Conservation (phyloP, 2,797 vertebrate species). For the Syngnathus rostellatus region DNA sequence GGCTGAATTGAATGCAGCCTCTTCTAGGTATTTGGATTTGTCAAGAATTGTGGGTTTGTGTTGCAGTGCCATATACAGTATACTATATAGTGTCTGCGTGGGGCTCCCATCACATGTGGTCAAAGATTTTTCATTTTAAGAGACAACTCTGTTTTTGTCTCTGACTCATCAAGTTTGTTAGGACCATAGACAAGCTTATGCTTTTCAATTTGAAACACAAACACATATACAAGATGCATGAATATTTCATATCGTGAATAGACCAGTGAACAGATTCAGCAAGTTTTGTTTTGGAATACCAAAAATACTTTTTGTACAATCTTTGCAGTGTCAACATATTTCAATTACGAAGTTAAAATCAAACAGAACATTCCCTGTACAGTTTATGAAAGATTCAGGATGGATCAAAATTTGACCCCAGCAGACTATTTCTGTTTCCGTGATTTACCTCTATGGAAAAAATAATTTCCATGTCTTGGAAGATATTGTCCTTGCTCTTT, state of each 20-base stretch:
- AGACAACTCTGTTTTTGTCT: conserved; percentile 23
- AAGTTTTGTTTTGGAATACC: too few relatives aligned
- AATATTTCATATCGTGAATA: not conserved
- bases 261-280: not conserved
- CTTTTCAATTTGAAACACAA: not conserved
- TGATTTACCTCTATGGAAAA: too few relatives aligned
- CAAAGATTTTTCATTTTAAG: not conserved
- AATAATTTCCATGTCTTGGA: too few relatives aligned
- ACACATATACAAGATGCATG: not conserved
- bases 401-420: too few relatives aligned
- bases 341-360: not conserved
- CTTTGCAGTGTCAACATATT: too few relatives aligned
- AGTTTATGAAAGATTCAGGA: too few relatives aligned
- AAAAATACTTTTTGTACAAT: too few relatives aligned
- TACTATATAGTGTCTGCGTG: not conserved
- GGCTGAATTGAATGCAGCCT: conserved; percentile 1
- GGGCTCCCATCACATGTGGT: conserved; percentile 23
- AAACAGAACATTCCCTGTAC: too few relatives aligned
- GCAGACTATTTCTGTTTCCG: too few relatives aligned
- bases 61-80: conserved; percentile 15
- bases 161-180: not conserved
- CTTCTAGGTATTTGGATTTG: conserved; percentile 11
- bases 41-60: conserved; percentile 13
- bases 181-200: not conserved
- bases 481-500: too few relatives aligned